These are phyloP conservation scores for Scolanthus callimorphus DNA, from an alignment of 92 coral and sea anemone species.

Conservation along the genomic window DNA sequence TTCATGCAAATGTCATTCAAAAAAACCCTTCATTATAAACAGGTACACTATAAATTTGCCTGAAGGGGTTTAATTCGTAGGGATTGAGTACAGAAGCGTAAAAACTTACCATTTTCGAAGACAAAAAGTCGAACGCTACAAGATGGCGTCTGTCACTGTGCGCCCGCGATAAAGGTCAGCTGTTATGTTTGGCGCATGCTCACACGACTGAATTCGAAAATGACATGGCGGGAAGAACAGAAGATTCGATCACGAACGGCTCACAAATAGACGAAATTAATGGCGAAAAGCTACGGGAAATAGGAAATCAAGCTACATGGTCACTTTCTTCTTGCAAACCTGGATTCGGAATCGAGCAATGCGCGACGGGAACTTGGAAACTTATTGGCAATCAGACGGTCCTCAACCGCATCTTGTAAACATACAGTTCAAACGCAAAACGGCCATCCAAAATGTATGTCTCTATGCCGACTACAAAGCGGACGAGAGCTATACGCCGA, in stretches of 20 bases:
- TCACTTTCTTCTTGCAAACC: slow-evolving; percentile 98
- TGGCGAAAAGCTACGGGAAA: slow-evolving; percentile 86
- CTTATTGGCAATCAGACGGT: slow-evolving; percentile 99
- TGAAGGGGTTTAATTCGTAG: too few relatives aligned
- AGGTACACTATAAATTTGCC: too few relatives aligned
- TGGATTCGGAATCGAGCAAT: slow-evolving; percentile 97
- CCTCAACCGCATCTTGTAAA: slow-evolving; percentile 97
- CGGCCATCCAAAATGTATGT: slow-evolving; percentile 87
- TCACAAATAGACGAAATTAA: slow-evolving; percentile 59
- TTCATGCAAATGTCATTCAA: too few relatives aligned
- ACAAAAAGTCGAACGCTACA: not conserved
- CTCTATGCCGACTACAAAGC: slow-evolving; percentile 93
- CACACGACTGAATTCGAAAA: slow-evolving; percentile 19
- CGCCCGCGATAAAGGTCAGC: slow-evolving; percentile 4
- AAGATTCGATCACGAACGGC: slow-evolving; percentile 29
- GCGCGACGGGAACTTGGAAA: slow-evolving; percentile 92
- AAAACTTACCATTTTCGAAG: slow-evolving; percentile 22
- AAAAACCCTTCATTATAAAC: too few relatives aligned
- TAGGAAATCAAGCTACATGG: slow-evolving; percentile 98
- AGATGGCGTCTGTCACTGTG: not conserved
- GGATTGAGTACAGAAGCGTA: too few relatives aligned
- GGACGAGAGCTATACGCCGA: slow-evolving; percentile 99
- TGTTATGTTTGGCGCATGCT: slow-evolving; percentile 37
- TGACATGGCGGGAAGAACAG: slow-evolving; percentile 86
- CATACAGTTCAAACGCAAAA: slow-evolving; percentile 91